phyloP scores from a whole-genome alignment of 2,797 vertebrate species.

The Sebastes reedi region DNA sequence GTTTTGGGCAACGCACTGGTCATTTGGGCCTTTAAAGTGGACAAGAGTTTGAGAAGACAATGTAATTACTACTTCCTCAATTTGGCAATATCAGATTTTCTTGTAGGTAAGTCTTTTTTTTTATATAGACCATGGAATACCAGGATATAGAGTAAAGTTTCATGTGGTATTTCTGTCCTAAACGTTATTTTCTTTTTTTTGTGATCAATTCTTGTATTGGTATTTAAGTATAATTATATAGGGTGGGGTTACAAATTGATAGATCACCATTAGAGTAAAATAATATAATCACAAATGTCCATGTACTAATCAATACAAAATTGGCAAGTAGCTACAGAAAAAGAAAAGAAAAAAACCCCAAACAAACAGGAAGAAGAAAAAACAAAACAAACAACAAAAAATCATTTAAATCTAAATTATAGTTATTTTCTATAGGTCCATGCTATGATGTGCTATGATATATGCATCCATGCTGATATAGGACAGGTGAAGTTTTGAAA shows the following conservation, averaged over 20 bases:
- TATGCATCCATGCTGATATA: not conserved
- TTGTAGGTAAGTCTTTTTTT: slow-evolving; percentile 82
- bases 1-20: slow-evolving; percentile 88
- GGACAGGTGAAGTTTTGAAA: not conserved
- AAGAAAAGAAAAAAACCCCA: no score
- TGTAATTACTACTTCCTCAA: slow-evolving; percentile 93
- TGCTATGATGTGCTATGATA: not conserved
- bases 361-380: no score
- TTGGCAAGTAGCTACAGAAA: no score
- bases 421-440: not conserved
- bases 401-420: no score
- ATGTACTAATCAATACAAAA: no score
- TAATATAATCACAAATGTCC: no score
- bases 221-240: no score
- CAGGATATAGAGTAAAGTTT: not conserved
- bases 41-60: slow-evolving; percentile 89
- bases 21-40: slow-evolving; percentile 89
- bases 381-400: no score
- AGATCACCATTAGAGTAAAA: no score
- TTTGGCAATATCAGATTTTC: slow-evolving; percentile 91
- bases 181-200: not conserved
- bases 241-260: no score
- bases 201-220: no score
- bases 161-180: not conserved
- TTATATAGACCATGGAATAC: not conserved